Base-by-base conservation (phyloP, 1,140 invertebrate genomes). In the Condylostylus longicornis region DNA sequence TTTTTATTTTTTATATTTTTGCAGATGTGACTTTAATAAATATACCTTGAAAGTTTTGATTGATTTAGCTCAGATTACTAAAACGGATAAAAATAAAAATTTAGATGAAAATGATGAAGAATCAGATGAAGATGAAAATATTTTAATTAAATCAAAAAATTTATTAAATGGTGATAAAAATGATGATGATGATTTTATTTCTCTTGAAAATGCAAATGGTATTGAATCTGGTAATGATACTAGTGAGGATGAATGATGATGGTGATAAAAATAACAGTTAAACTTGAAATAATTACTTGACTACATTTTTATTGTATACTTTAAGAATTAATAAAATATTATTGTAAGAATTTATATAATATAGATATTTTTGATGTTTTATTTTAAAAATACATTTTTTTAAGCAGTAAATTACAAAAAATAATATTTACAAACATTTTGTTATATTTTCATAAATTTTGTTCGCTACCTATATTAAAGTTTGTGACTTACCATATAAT, bases 11-110 rank as follows among this genome's bases (percentile, higher is more conserved):
- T 35, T 6, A 40, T 33, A 21, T 20, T 27, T 38, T 72, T 75
- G 27, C 50, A 83, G 79, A 48, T 84, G 80, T 49, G 80, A 86
- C 59, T 82, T 76, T 50, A 85, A 84, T 56, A 79, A 81, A 48
- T 84, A 80, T 46, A 82, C 79, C 0, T 65, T 81, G 35, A 63
- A 64, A 12, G 80, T 77, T 44, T 62, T 84, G 2, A 52, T 66
- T 39, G 66, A 59, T 3, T 61, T 76, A 4, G 71, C 69, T 2
- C 58, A 69, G 19, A 43, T 66, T n/a, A 62, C 41, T 13, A 33
- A n/a, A 33, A 29, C 9, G 2, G 5, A 4, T 38, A 13, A 31
- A 20, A 41, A 1, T n/a, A n/a, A n/a, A 42, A 34, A 18, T 7
- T n/a, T 3, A 13, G 31, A 14, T 31, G 22, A 13, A 6, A 17